Evolutionary conservation across 2,113 vertebrate species (phyloP).

Genomic region (Megaceryle torquata): DNA sequence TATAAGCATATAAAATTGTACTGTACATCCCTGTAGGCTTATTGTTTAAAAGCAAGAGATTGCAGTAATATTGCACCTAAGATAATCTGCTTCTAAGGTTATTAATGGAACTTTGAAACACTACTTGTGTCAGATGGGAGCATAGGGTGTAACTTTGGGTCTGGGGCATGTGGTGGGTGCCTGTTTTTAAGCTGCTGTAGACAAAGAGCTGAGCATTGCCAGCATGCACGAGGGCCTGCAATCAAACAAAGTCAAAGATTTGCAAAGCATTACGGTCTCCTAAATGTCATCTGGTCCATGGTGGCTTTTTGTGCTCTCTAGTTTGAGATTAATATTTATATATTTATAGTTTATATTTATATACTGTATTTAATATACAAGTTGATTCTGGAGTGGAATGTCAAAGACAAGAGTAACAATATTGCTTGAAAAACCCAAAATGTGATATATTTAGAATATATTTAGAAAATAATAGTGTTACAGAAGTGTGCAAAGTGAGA

Average conservation of each 20-base stretch:
- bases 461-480: not conserved
- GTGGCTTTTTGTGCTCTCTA: not conserved
- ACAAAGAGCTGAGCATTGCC: not conserved
- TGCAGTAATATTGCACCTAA: not conserved
- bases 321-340: not conserved
- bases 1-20: not conserved
- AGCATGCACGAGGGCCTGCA: not conserved
- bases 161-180: not conserved
- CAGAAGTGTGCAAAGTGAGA: not conserved
- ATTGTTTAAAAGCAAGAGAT: not conserved
- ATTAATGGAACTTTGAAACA: not conserved
- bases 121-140: not conserved
- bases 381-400: not conserved
- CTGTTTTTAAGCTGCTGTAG: not conserved
- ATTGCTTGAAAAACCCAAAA: not conserved
- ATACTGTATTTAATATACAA: not conserved
- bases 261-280: not conserved
- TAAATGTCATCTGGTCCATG: not conserved
- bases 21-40: not conserved
- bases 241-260: not conserved
- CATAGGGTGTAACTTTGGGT: not conserved
- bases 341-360: too few species aligned
- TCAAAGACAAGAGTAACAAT: not conserved
- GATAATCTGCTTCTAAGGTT: not conserved
- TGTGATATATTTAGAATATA: not conserved